Percentiles rank a stretch among this genome's conserved stretches.
phyloP scores from a whole-genome alignment of 2,888 invertebrate species.

The Norana najaformis region DNA sequence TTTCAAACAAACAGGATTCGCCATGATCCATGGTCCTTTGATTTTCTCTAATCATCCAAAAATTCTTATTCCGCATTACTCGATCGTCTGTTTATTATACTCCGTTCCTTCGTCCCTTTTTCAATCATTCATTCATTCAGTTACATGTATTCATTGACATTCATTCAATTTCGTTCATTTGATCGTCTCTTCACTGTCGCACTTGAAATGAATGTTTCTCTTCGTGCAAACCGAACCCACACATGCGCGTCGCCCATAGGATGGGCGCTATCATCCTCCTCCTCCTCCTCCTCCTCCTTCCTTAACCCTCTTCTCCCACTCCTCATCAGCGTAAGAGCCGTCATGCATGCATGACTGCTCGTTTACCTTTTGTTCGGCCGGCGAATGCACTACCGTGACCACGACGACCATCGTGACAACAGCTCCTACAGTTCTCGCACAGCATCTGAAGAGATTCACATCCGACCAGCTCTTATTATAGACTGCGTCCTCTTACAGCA shows the following conservation, averaged over 20 bases:
- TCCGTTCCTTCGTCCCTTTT: background rate
- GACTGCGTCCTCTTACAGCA: background rate
- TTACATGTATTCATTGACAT: background rate
- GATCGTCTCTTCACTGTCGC: background rate
- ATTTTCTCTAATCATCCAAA: background rate
- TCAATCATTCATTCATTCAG: background rate
- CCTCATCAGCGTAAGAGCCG: background rate
- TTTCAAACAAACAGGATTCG: no score
- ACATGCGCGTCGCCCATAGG: background rate
- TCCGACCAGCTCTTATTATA: background rate
- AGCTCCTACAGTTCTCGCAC: background rate
- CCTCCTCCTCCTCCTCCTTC: background rate
- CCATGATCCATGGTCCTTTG: background rate
- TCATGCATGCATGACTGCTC: background rate
- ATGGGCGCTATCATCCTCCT: background rate
- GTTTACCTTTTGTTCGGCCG: background rate
- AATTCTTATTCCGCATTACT: no score
- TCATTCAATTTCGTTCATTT: background rate
- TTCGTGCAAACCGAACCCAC: background rate
- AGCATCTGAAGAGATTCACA: background rate
- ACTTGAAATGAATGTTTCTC: background rate
- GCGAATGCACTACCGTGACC: background rate
- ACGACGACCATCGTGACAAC: slow-evolving; percentile 13
- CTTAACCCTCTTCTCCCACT: background rate
- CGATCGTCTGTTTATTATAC: no score